phyloP scores from a whole-genome alignment of 2,797 vertebrate genomes.

The Acropternis orthonyx region DNA sequence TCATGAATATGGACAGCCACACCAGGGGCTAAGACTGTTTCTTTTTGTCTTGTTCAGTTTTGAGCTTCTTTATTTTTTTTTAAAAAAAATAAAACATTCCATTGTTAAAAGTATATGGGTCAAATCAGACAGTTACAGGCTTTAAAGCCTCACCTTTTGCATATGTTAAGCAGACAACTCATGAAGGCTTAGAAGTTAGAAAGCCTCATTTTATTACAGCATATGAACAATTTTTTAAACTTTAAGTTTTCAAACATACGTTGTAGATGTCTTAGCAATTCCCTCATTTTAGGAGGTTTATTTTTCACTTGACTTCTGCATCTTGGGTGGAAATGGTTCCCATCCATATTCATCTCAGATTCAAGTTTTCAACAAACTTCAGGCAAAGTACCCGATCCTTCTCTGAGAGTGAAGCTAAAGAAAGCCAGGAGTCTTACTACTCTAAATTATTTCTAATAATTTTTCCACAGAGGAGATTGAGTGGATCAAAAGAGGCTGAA shows the following conservation, averaged over 20 bases:
- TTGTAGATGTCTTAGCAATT: neutral
- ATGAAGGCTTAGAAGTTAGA: neutral
- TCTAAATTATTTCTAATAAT: neutral
- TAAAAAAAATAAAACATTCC: neutral
- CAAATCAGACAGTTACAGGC: neutral
- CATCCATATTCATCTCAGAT: neutral
- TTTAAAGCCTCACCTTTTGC: neutral
- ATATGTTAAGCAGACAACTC: rapidly evolving
- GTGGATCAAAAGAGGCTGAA: neutral
- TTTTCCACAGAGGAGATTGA: neutral
- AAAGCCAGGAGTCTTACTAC: neutral
- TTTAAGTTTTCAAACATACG: neutral
- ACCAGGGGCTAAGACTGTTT: neutral
- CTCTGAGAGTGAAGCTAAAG: neutral
- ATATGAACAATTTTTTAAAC: neutral
- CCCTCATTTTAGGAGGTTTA: neutral
- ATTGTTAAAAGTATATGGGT: neutral
- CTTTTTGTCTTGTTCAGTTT: neutral
- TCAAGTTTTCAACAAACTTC: neutral
- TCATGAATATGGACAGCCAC: neutral
- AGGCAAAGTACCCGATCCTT: neutral
- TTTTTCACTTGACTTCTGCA: neutral
- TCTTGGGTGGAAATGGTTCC: neutral
- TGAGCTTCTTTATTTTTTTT: neutral
- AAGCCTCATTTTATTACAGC: neutral